Evolutionary conservation across 2,113 vertebrate genomes (phyloP).

Genomic region (Rhinolophus sinicus): DNA sequence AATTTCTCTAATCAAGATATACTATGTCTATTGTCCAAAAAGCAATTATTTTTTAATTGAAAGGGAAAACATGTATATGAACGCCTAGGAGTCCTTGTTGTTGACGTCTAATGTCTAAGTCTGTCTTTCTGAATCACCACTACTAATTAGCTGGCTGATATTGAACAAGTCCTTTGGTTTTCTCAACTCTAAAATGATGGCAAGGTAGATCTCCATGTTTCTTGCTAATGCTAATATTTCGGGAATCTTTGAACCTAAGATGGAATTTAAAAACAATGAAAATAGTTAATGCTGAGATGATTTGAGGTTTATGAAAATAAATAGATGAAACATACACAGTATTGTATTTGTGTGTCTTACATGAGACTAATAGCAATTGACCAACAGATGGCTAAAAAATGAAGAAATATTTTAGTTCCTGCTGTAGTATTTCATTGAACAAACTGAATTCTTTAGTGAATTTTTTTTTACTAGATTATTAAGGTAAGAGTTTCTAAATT

Average conservation of each 20-base stretch:
- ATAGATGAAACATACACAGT: neutral
- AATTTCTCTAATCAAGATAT: neutral
- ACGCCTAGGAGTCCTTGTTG: neutral
- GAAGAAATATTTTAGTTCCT: neutral
- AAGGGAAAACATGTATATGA: neutral
- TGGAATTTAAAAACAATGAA: constrained; percentile 6
- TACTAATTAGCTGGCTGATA: neutral
- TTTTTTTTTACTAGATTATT: neutral
- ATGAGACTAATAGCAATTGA: neutral
- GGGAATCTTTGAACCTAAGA: neutral
- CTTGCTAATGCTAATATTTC: neutral
- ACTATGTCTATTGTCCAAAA: neutral
- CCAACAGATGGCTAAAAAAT: constrained; percentile 3
- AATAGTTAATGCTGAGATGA: neutral
- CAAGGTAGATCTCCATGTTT: neutral
- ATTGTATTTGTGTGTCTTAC: neutral
- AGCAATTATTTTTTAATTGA: neutral
- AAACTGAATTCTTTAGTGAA: neutral
- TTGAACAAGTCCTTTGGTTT: neutral
- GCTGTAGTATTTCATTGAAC: neutral
- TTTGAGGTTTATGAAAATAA: constrained; percentile 35
- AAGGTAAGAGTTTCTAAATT: neutral
- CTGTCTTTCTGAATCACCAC: neutral
- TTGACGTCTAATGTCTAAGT: neutral
- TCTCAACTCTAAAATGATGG: neutral